These are phyloP conservation scores for Eristalis intricaria DNA, from an alignment of 2,888 invertebrate species.

Conservation along the genomic window DNA sequence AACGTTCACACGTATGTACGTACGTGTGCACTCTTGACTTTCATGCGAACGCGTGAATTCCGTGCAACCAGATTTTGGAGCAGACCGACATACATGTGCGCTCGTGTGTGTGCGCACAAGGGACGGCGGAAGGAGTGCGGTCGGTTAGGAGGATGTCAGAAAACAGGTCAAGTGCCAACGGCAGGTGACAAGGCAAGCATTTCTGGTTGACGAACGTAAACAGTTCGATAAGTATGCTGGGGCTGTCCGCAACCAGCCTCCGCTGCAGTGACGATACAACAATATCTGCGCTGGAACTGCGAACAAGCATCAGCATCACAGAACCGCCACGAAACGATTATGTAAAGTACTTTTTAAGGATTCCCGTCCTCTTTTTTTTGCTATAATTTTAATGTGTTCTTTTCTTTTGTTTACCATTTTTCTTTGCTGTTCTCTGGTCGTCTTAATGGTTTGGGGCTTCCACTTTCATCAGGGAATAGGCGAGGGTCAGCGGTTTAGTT, in stretches of 20 bases:
- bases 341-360: slow-evolving; percentile 71
- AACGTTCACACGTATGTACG: slow-evolving; percentile 22
- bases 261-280: slow-evolving; percentile 37
- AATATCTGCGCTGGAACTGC: neutral
- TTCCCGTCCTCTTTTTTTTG: slow-evolving; percentile 53
- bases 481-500: slow-evolving; percentile 59
- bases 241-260: slow-evolving; percentile 29
- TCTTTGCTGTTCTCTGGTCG: neutral
- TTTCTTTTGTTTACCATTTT: slow-evolving; percentile 21
- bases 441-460: slow-evolving; percentile 54
- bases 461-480: slow-evolving; percentile 62
- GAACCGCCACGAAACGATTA: slow-evolving; percentile 58
- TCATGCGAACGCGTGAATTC: slow-evolving; percentile 24
- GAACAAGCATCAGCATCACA: slow-evolving; percentile 10
- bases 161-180: slow-evolving; percentile 73
- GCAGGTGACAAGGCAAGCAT: slow-evolving; percentile 69
- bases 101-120: neutral
- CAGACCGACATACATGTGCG: neutral
- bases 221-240: slow-evolving; percentile 38
- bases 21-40: slow-evolving; percentile 16
- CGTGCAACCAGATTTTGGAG: slow-evolving; percentile 47
- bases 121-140: neutral
- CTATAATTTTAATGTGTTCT: slow-evolving; percentile 66
- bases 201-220: slow-evolving; percentile 65
- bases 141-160: slow-evolving; percentile 9